Evolutionary conservation across 1,140 invertebrate genomes (phyloP).

Genomic region (Sitophilus oryzae): DNA sequence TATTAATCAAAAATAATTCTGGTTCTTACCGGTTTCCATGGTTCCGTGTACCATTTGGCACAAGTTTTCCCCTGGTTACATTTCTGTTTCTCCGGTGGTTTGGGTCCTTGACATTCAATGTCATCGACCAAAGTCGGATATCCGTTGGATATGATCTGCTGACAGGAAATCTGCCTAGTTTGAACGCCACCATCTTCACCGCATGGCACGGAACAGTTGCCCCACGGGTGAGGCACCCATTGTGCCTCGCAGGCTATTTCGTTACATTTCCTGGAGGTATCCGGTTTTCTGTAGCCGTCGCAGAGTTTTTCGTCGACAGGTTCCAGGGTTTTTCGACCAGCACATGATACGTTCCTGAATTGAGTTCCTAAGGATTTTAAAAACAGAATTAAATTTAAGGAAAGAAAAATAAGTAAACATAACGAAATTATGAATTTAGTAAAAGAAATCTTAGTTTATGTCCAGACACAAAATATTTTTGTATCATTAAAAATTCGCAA

Average conservation of each 20-base stretch:
- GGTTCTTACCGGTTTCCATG: conserved; percentile 74
- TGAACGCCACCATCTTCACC: conserved; percentile 64
- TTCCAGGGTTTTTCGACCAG: conserved; percentile 59
- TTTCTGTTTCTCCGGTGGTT: conserved; percentile 60
- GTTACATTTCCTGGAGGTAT: conserved; percentile 64
- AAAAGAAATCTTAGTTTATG: no score
- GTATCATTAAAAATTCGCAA: no score
- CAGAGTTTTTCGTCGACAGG: conserved; percentile 70
- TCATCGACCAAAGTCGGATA: conserved; percentile 64
- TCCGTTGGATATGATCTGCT: conserved; percentile 62
- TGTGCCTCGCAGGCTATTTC: conserved; percentile 72
- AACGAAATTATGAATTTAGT: no score
- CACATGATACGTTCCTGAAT: conserved; percentile 65
- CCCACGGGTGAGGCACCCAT: conserved; percentile 79
- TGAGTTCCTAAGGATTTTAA: conserved; percentile 69
- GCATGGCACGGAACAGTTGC: conserved; percentile 73
- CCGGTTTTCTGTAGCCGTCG: conserved; percentile 64
- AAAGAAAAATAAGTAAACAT: no score
- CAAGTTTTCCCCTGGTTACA: conserved; percentile 75
- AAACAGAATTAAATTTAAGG: no score
- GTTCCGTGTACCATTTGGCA: conserved; percentile 75
- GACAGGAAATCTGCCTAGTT: conserved; percentile 68
- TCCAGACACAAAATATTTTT: no score
- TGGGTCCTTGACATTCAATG: conserved; percentile 65
- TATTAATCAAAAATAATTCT: no score